These are phyloP conservation scores for Labeo calbasu DNA, from an alignment of 2,797 vertebrate species.

Conservation along the genomic window DNA sequence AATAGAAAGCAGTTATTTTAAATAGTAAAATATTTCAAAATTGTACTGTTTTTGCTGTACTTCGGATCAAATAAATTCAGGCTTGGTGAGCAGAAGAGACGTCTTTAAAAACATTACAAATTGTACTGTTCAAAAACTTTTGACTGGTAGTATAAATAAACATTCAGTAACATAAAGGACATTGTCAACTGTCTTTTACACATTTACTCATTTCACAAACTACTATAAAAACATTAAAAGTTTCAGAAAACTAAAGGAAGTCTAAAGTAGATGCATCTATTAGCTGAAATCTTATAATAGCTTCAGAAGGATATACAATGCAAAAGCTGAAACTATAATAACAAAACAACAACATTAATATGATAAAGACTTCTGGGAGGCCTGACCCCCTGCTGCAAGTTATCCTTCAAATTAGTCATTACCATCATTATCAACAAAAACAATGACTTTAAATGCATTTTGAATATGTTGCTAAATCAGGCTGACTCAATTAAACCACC, in stretches of 20 bases:
- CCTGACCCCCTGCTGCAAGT: background rate
- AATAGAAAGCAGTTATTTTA: too few species aligned
- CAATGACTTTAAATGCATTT: background rate
- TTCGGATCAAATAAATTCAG: too few species aligned
- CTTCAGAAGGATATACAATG: background rate
- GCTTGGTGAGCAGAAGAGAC: too few species aligned
- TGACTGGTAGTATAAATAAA: too few species aligned
- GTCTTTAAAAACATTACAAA: too few species aligned
- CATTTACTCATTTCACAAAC: background rate
- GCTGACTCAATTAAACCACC: slow-evolving; percentile 25
- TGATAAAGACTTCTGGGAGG: background rate
- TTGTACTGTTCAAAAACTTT: too few species aligned
- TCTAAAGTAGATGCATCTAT: background rate
- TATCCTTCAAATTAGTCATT: slow-evolving; percentile 20
- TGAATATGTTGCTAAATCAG: slow-evolving; percentile 13
- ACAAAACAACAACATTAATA: background rate
- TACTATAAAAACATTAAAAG: background rate
- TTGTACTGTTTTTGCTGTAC: too few species aligned
- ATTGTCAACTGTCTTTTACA: background rate
- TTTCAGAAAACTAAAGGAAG: background rate
- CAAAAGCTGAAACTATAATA: background rate
- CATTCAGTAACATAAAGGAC: background rate
- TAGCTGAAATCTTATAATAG: background rate
- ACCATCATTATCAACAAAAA: slow-evolving; percentile 1
- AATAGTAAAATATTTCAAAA: too few species aligned